Percentiles rank a stretch among this genome's conserved stretches.
Evolutionary conservation across 2,113 vertebrate genomes (phyloP).

Genomic region (Chaetodon trifascialis): DNA sequence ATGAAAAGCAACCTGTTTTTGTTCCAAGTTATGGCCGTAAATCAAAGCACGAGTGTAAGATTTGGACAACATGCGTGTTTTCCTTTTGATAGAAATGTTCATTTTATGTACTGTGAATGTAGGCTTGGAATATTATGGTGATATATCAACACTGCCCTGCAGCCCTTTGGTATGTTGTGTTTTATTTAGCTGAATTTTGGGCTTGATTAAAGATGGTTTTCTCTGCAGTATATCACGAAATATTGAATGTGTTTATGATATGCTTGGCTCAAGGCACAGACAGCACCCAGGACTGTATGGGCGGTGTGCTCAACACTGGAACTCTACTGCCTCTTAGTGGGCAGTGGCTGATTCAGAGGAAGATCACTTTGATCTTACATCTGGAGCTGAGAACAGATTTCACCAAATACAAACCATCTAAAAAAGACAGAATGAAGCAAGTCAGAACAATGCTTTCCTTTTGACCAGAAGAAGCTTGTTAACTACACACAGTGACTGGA

Average conservation of each 20-base stretch:
- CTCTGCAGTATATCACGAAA: conserved; percentile 38
- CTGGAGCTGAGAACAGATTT: conserved; percentile 1
- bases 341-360: conserved; percentile 19
- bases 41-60: conserved; percentile 57
- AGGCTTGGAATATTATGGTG: not conserved
- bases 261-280: conserved; percentile 34
- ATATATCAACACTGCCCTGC: conserved; percentile 22
- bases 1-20: conserved; percentile 59
- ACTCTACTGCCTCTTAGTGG: conserved; percentile 80
- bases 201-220: conserved; percentile 42
- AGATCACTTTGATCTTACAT: not conserved
- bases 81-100: conserved; percentile 58
- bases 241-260: conserved; percentile 51
- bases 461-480: not conserved
- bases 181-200: conserved; percentile 38
- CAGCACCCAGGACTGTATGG: not conserved
- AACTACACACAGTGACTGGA: not conserved
- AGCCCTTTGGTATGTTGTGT: conserved; percentile 6
- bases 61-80: conserved; percentile 52
- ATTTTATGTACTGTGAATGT: conserved; percentile 46
- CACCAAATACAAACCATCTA: not conserved
- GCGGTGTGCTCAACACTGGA: conserved; percentile 44
- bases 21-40: conserved; percentile 51
- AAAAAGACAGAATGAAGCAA: conserved; percentile 1
- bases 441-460: not conserved